Base-by-base conservation (phyloP, 2,888 invertebrate genomes). In the Liopterus haemorrhoidalis region DNA sequence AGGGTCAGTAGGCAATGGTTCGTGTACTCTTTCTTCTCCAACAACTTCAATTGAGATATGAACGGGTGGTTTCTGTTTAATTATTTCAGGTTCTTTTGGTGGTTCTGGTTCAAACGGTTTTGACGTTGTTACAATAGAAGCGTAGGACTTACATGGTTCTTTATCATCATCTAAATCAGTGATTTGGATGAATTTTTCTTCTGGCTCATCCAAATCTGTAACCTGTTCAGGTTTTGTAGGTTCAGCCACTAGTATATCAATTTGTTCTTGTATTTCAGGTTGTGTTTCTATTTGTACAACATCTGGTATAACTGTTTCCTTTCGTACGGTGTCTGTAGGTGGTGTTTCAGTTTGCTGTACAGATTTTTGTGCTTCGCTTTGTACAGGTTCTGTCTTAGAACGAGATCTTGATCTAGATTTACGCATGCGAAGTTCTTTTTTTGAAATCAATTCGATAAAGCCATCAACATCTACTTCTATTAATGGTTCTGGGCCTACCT, bases 401-500 rank as follows among this genome's bases (percentile, higher is more conserved):
- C 53, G 49, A 12, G 60, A 60, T 25, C 66, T 60, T 15, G 68
- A 68, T 48, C 69, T 63, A 25, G 68, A 69, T 38, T 63, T 59
- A 14, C 68, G 57, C 8, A 61, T 62, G 14, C 64, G 59, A 40
- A 66, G 62, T 51, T 70, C 70, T 53, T 66, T 70, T 54, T 68
- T 68, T 14, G 69, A 70, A 5, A 72, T 57, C 40, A 65, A 68
- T 58, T 73, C 72, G 46, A 71, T 65, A 53, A 74, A 73, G 35
- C 71, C 73, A 52, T 72, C 68, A 9, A 64, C 57, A 49, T 67
- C 71, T 19, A 59, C 59, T 41, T 61, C 56, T 16, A 58, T 56
- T 39, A 64, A 41, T 44, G 61, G 59, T 20, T 62, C 59, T 0
- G 62, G 58, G 16, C 59, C 58, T 8, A 54, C 49, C 49, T 60